phyloP scores from a whole-genome alignment of 2,888 invertebrate species.

The Alentia gelatinosa region DNA sequence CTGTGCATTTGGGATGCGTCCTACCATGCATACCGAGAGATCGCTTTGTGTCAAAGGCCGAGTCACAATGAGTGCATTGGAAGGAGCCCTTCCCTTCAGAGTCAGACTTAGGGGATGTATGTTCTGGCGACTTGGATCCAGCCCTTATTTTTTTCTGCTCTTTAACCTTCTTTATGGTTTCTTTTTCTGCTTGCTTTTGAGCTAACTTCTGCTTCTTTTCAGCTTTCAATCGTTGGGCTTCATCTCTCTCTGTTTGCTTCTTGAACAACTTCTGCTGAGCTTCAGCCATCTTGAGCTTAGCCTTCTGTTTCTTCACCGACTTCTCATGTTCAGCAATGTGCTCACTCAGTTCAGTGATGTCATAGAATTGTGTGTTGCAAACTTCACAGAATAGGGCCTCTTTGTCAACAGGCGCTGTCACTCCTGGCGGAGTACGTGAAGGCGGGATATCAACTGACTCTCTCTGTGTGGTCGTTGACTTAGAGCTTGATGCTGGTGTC shows the following conservation, averaged over 20 bases:
- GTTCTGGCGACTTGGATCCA: neutral
- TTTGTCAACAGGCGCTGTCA: neutral
- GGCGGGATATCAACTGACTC: neutral
- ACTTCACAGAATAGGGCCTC: conserved; percentile 12
- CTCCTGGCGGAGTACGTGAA: neutral
- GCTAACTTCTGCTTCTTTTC: neutral
- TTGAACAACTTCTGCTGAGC: conserved; percentile 44
- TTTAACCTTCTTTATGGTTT: neutral
- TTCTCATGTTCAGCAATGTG: conserved; percentile 17
- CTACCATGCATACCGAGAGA: neutral
- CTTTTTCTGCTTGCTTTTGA: neutral
- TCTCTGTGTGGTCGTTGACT: neutral
- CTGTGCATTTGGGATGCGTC: conserved; percentile 16
- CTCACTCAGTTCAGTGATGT: neutral
- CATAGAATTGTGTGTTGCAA: conserved; percentile 4
- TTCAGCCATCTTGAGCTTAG: conserved; percentile 57
- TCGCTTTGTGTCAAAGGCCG: neutral
- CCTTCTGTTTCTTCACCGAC: conserved; percentile 63
- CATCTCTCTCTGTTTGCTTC: neutral
- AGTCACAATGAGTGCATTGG: neutral
- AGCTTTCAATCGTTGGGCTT: neutral
- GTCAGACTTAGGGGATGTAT: neutral
- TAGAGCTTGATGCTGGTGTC: neutral
- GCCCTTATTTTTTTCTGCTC: neutral
- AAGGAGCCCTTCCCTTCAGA: neutral